Percentiles rank a stretch among this genome's conserved stretches.
Conservation (phyloP, 2,113 vertebrate genomes). For the Cricetomys ansorgei region DNA sequence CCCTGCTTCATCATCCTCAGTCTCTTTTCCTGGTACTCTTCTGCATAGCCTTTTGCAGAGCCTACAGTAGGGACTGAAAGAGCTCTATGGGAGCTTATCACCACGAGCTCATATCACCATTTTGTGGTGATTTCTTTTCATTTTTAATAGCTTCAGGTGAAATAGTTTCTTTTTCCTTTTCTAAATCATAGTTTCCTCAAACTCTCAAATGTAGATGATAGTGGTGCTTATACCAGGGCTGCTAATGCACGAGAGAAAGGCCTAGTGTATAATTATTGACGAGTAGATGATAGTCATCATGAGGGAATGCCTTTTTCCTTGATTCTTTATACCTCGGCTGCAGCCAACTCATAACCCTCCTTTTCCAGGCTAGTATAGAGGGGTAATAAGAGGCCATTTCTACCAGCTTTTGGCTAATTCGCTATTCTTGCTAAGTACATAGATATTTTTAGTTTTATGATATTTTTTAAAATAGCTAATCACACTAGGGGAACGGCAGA, state of each 20-base stretch:
- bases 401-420: background rate
- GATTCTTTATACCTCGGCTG: background rate
- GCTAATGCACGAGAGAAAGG: background rate
- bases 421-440: background rate
- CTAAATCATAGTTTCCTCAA: background rate
- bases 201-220: background rate
- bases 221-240: background rate
- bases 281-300: background rate
- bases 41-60: background rate
- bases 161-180: background rate
- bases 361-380: fast-evolving
- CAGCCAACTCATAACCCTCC: background rate
- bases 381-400: background rate
- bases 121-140: background rate
- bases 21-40: background rate
- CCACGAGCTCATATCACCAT: background rate
- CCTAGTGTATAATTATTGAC: background rate
- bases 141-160: background rate
- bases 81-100: background rate
- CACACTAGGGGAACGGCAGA: background rate
- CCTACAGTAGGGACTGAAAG: background rate
- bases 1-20: background rate
- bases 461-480: slow-evolving; percentile 24
- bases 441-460: background rate
- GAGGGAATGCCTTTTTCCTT: background rate